Conservation (phyloP, 2,113 vertebrate genomes). For the Lucifuga dentata region DNA sequence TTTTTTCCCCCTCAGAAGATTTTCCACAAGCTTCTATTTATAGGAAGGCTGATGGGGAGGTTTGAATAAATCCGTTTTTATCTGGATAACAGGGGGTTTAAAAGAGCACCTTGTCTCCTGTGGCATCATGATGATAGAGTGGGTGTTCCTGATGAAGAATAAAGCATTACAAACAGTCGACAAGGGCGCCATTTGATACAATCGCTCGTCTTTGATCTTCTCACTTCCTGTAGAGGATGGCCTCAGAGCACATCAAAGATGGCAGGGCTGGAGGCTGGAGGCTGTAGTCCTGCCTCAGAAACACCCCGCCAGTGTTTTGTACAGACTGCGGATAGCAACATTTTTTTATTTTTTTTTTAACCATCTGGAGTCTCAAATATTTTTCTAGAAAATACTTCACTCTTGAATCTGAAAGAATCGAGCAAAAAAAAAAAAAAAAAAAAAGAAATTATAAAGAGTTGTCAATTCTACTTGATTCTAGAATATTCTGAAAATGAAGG, state of each 20-base stretch:
- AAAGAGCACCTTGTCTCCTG: constrained; percentile 75
- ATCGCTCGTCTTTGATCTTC: constrained; percentile 74
- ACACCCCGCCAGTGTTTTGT: constrained; percentile 16
- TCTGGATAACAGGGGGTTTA: constrained; percentile 82
- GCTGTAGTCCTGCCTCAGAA: constrained; percentile 43
- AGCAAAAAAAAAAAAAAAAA: too few species aligned
- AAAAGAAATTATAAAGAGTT: too few species aligned
- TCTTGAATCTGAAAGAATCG: too few species aligned
- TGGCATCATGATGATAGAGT: constrained; percentile 61
- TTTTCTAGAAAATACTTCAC: too few species aligned
- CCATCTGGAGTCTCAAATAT: too few species aligned
- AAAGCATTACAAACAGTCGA: constrained; percentile 69
- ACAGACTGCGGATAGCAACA: constrained; percentile 11
- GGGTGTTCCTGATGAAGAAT: constrained; percentile 72
- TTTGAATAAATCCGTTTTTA: constrained; percentile 83
- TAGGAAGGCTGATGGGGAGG: constrained; percentile 78
- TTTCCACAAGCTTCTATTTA: constrained; percentile 80
- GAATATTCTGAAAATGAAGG: too few species aligned
- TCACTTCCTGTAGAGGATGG: constrained; percentile 60
- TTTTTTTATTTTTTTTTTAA: too few species aligned
- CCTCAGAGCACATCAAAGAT: constrained; percentile 65
- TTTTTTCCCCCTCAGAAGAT: constrained; percentile 65
- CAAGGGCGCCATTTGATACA: constrained; percentile 75
- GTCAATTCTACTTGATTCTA: too few species aligned
- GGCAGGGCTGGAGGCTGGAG: constrained; percentile 50